A percentile compares a stretch with the other conserved stretches of the same genome.
These are phyloP conservation scores for Patella caerulea DNA, from an alignment of 2,888 invertebrate species.

Conservation along the genomic window DNA sequence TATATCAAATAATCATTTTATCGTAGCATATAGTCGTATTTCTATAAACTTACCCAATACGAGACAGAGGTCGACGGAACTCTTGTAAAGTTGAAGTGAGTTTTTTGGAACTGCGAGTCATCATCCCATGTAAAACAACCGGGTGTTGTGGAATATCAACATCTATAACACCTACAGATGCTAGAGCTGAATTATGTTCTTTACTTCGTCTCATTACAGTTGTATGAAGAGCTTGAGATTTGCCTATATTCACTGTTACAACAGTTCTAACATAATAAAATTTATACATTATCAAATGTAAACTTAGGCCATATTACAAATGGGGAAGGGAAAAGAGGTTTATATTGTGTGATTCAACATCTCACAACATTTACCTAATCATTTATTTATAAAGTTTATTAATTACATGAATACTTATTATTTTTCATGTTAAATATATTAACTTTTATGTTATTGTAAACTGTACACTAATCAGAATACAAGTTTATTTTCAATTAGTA, in stretches of 20 bases:
- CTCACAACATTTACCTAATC: background rate
- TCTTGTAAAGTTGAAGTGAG: conserved; percentile 91
- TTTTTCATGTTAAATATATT: no score
- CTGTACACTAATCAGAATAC: no score
- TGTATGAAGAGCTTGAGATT: conserved; percentile 92
- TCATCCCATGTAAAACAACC: conserved; percentile 97
- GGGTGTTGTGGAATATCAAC: conserved; percentile 99
- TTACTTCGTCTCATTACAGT: conserved; percentile 83
- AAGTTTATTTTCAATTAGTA: no score
- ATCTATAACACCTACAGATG: conserved; percentile 90
- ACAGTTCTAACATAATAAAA: conserved; percentile 80
- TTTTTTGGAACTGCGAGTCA: conserved; percentile 90
- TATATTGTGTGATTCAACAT: background rate
- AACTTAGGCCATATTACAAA: no score
- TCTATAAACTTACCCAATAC: conserved; percentile 47
- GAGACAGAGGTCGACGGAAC: conserved; percentile 65
- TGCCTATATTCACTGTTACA: conserved; percentile 91
- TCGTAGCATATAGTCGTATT: no score
- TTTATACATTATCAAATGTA: no score
- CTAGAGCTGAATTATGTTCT: conserved; percentile 82
- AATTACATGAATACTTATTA: no score
- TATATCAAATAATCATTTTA: no score
- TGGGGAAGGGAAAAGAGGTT: background rate
- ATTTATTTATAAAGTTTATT: no score
- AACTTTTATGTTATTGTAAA: no score